Base-by-base conservation (phyloP, 2,888 invertebrate genomes). In the Noctua janthe region DNA sequence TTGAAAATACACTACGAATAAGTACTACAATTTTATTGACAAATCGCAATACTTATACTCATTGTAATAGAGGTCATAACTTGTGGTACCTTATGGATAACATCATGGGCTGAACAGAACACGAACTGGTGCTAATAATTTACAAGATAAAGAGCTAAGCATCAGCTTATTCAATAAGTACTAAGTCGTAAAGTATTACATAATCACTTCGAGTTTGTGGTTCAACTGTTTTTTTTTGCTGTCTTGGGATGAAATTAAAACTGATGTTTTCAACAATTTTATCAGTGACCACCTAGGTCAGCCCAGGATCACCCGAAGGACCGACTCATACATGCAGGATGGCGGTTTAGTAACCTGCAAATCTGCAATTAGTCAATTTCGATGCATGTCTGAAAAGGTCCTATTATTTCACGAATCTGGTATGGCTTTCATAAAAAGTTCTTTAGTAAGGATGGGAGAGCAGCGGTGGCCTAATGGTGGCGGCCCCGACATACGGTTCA, bases 91-190 rank as follows among this genome's bases (percentile, higher is more conserved):
- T n/a, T 23, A 20, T 20, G 10, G 35, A 81, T 81, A 70, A 23
- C 1, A 83, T 86, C 86, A 11, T 35, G 86, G 82, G 82, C 35
- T 51, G 82, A 66, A 71, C 82, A 35, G n/a, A 82, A 64, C 82
- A 83, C 86, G 82, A 83, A 1, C 17, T 47, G 29, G 17, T 64
- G 49, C 23, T 13, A 82, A 83, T 83, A 85, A 71, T 82, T 83
- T 56, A 82, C 29, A 5, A 43, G 70, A 81, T 82, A 64, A 62
- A 59, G 39, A 15, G 67, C 35, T 15, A 62, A 43, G 35, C 1
- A 47, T 13, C 4, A 54, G 54, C 54, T 54, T 85, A 81, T 82
- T 82, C 39, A 82, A 85, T 81, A 51, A 74, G 49, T 64, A 74
- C 69, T 13, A 8, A 8, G n/a, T 83, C 51, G 56, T 83, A 82